These are phyloP conservation scores for Notarius lentiginosus DNA, from an alignment of 2,113 vertebrate species.

Conservation along the genomic window DNA sequence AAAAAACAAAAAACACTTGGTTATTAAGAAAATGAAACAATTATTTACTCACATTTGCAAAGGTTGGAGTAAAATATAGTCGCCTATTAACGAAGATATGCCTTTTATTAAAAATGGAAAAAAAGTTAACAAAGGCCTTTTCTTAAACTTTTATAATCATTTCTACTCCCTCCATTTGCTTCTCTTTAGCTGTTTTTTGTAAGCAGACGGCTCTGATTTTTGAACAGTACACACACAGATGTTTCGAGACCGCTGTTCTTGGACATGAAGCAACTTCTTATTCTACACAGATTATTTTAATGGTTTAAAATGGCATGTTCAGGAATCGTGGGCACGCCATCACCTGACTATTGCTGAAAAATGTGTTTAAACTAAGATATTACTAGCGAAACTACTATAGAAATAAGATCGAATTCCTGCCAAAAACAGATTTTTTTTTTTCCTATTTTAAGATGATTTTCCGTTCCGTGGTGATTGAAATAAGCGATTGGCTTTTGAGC, in stretches of 20 bases:
- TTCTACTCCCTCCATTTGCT: too few species aligned
- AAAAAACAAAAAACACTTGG: too few species aligned
- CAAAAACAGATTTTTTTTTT: not conserved
- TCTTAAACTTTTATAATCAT: too few species aligned
- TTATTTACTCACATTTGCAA: too few species aligned
- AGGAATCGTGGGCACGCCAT: not conserved
- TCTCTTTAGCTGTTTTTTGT: too few species aligned
- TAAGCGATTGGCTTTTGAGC: not conserved
- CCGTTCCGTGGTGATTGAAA: not conserved
- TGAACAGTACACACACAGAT: not conserved
- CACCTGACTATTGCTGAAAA: not conserved
- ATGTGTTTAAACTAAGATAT: not conserved
- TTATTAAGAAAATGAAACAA: too few species aligned
- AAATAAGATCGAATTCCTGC: not conserved
- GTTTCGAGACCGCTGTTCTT: not conserved
- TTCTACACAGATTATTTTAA: not conserved
- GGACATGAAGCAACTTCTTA: not conserved
- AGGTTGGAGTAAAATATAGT: too few species aligned
- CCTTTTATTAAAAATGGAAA: too few species aligned
- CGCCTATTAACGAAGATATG: too few species aligned
- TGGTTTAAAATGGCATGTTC: constrained; percentile 1
- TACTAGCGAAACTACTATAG: not conserved
- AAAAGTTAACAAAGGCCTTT: too few species aligned
- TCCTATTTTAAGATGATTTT: not conserved
- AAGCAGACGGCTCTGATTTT: too few species aligned